A percentile compares a stretch with the other conserved stretches of the same genome.
These are phyloP conservation scores for Cercopithecus hamlyni DNA, from an alignment of 2,797 vertebrate genomes.

Conservation along the genomic window DNA sequence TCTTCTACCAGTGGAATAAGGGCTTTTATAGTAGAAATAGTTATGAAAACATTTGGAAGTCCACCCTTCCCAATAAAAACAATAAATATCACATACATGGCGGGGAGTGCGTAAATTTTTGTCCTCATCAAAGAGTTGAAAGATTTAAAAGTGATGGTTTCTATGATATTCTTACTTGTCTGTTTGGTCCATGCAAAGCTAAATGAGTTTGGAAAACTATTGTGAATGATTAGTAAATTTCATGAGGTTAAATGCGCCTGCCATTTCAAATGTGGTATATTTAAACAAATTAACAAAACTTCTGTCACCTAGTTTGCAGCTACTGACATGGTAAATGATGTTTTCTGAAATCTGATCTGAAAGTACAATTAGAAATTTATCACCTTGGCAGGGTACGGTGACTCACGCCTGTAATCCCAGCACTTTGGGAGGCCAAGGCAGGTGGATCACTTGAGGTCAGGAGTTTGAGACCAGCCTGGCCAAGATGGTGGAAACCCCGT, in stretches of 20 bases:
- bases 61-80: neutral
- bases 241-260: neutral
- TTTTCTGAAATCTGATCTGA: neutral
- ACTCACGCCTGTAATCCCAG: neutral
- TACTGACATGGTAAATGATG: neutral
- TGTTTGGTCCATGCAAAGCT: neutral
- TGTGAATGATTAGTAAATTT: neutral
- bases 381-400: neutral
- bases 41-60: neutral
- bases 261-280: neutral
- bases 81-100: neutral
- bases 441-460: neutral
- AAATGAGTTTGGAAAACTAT: neutral
- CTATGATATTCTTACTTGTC: neutral
- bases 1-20: neutral
- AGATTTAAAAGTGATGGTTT: neutral
- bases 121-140: neutral
- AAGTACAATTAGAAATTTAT: neutral
- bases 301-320: neutral
- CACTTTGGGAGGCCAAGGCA: fast-evolving
- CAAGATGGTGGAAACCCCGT: neutral
- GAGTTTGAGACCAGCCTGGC: neutral
- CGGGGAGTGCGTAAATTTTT: neutral
- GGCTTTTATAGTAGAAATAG: neutral
- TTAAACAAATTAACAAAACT: neutral